Evolutionary conservation across 2,888 invertebrate species (phyloP), one percentile per base, ranked within the genome.

Genomic region (Papilio gigon): DNA sequence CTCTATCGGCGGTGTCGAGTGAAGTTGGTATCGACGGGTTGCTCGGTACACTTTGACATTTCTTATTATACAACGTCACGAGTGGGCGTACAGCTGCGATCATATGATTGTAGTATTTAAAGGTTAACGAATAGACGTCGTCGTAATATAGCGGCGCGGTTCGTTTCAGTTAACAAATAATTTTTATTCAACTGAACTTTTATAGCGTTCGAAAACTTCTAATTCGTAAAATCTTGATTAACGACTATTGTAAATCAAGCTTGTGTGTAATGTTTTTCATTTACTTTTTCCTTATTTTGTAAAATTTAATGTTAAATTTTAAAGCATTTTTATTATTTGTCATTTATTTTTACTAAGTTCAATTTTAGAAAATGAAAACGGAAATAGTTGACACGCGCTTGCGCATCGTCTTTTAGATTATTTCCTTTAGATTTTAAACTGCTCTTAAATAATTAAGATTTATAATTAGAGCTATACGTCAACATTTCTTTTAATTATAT

Each of bases 1-100:
- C 78, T 80, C 78, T 76, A 68, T 25, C 35, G 47, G n/a, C 25
- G 27, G 72, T 37, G 68, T 74, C 68, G 40, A 42, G 59, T 59
- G 40, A 56, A 59, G 47, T 47, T 70, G 63, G 61, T 71, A 68
- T 62, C 37, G 33, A 22, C 25, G 47, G 20, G 20, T 61, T 65
- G 50, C 27, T 12, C 42, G 56, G 12, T 33, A 56, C 33, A 5
- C 35, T 61, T 33, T 69, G 62, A 62, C 58, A 63, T 68, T 68
- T 63, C 35, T 61, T 68, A 59, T 63, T 42, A 42, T 40, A 33
- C 27, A 56, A 30, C 40, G 27, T 67, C 53, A 58, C 47, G 22
- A 20, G 66, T 66, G 9, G 62, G 67, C 47, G 63, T 40, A 58
- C 56, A 42, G 67, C 60, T 67, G 50, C 50, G 20, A 53, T 65